A percentile compares a stretch with the other conserved stretches of the same genome.
Evolutionary conservation across 2,888 invertebrate species (phyloP).

Genomic region (Macrosoma leucophasiata): DNA sequence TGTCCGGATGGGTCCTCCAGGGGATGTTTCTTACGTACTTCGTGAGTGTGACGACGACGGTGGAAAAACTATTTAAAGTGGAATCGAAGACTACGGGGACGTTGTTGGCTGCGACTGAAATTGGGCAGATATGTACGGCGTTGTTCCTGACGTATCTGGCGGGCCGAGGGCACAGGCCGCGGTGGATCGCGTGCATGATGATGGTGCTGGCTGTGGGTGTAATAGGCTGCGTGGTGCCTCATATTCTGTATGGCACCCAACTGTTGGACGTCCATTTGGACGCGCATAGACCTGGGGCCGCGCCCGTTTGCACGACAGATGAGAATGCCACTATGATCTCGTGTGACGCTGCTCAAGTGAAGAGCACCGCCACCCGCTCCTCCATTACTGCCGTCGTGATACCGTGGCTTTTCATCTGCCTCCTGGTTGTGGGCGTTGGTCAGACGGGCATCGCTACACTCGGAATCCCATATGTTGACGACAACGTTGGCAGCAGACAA

Average conservation of each 20-base stretch:
- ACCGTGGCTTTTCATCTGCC: conserved; percentile 90
- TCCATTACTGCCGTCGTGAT: conserved; percentile 88
- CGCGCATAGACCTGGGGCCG: conserved; percentile 51
- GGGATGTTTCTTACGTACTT: conserved; percentile 97
- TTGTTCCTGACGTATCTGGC: conserved; percentile 91
- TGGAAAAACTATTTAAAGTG: conserved; percentile 93
- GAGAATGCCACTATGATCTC: conserved; percentile 35
- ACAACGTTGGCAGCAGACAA: conserved; percentile 93
- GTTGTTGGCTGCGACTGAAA: conserved; percentile 92
- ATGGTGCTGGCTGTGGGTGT: conserved; percentile 90
- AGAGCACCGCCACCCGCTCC: conserved; percentile 81
- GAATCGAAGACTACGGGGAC: conserved; percentile 94
- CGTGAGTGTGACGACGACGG: conserved; percentile 94
- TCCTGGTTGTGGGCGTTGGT: conserved; percentile 92
- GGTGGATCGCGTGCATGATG: conserved; percentile 97
- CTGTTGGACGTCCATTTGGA: conserved; percentile 72
- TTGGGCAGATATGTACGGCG: conserved; percentile 94
- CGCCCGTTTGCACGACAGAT: conserved; percentile 44
- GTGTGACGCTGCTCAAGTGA: conserved; percentile 78
- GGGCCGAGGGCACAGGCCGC: conserved; percentile 92
- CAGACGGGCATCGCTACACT: conserved; percentile 95
- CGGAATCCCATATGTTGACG: conserved; percentile 95
- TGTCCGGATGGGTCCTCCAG: conserved; percentile 89
- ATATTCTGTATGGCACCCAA: conserved; percentile 88
- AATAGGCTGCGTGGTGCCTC: conserved; percentile 90